Conservation (phyloP, 1,140 invertebrate genomes). For the Musca domestica region DNA sequence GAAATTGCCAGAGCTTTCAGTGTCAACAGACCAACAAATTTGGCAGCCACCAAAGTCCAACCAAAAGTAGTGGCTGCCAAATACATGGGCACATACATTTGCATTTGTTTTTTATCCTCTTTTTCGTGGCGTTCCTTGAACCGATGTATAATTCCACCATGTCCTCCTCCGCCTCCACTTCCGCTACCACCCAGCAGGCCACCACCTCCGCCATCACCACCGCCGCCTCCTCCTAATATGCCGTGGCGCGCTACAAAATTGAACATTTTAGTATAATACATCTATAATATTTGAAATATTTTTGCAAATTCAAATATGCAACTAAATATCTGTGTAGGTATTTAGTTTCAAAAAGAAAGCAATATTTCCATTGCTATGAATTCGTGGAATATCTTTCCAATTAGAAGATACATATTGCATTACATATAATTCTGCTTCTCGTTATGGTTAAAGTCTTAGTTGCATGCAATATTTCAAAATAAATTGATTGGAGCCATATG, state of each 20-base stretch:
- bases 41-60: slow-evolving; percentile 59
- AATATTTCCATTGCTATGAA: too few relatives aligned
- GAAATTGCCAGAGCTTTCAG: slow-evolving; percentile 63
- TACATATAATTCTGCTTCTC: too few relatives aligned
- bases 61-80: slow-evolving; percentile 64
- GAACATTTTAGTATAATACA: too few relatives aligned
- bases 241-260: slow-evolving; percentile 15
- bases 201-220: slow-evolving; percentile 30
- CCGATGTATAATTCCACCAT: slow-evolving; percentile 36
- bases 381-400: too few relatives aligned
- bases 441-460: too few relatives aligned
- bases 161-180: slow-evolving; percentile 49
- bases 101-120: slow-evolving; percentile 58
- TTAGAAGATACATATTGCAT: too few relatives aligned
- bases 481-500: too few relatives aligned
- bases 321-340: too few relatives aligned
- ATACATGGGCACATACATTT: slow-evolving; percentile 61
- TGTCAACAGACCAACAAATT: slow-evolving; percentile 60
- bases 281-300: too few relatives aligned
- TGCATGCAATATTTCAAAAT: too few relatives aligned
- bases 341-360: too few relatives aligned
- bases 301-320: too few relatives aligned
- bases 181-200: slow-evolving; percentile 24
- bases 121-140: slow-evolving; percentile 31
- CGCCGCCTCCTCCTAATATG: slow-evolving; percentile 19